These are phyloP conservation scores for Psylliodes chrysocephalus DNA, from an alignment of 2,888 invertebrate species.

Conservation along the genomic window DNA sequence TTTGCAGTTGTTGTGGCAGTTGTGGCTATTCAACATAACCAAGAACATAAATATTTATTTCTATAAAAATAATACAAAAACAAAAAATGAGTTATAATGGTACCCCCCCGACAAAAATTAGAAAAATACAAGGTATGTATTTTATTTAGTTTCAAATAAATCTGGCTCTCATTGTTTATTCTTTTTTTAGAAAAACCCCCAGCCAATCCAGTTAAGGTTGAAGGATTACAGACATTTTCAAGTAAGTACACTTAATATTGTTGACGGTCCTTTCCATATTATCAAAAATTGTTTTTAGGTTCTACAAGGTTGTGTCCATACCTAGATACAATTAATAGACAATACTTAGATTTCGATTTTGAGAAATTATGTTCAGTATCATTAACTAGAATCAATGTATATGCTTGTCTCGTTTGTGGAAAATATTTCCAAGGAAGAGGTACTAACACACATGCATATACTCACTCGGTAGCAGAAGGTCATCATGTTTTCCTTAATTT, in stretches of 20 bases:
- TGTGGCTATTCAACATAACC: not conserved
- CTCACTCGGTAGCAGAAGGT: constrained; percentile 96
- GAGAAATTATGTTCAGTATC: constrained; percentile 99
- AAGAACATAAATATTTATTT: not conserved
- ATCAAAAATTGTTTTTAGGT: constrained; percentile 9
- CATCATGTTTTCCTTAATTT: constrained; percentile 99
- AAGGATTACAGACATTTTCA: not conserved
- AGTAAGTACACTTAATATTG: not conserved
- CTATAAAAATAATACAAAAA: not conserved
- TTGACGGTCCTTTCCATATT: not conserved
- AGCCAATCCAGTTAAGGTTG: not conserved
- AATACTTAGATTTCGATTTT: constrained; percentile 98
- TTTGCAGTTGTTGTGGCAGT: no score
- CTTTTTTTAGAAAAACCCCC: constrained; percentile 12
- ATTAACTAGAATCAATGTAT: constrained; percentile 97
- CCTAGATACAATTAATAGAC: constrained; percentile 96
- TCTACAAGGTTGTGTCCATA: constrained; percentile 83
- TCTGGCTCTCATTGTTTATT: not conserved
- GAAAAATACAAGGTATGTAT: constrained; percentile 17
- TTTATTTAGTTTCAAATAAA: not conserved
- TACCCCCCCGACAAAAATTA: constrained; percentile 10
- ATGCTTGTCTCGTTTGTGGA: constrained; percentile 98
- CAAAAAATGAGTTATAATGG: not conserved
- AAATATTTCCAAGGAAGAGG: constrained; percentile 99
- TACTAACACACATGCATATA: constrained; percentile 98